Evolutionary conservation across 2,888 invertebrate species (phyloP).

Genomic region (Cosmorhoe ocellata): DNA sequence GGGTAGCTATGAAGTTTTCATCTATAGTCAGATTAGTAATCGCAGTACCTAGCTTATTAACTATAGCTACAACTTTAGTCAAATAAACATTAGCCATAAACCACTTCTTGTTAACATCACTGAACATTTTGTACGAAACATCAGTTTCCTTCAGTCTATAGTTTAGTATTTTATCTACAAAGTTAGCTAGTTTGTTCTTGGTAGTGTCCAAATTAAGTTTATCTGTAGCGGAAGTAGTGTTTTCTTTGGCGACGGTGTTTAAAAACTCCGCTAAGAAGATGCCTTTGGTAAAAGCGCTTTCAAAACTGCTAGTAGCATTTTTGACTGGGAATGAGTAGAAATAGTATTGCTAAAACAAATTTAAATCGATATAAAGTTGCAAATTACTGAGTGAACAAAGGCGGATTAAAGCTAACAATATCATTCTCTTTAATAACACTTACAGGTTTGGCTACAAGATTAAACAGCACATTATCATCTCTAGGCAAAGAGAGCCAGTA

Average conservation of each 20-base stretch:
- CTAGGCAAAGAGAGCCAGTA: constrained; percentile 74
- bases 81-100: constrained; percentile 57
- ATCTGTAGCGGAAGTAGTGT: constrained; percentile 41
- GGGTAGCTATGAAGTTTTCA: constrained; percentile 26
- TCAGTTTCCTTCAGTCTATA: constrained; percentile 55
- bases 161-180: constrained; percentile 52
- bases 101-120: constrained; percentile 59
- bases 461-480: constrained; percentile 70
- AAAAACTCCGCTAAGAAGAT: constrained; percentile 47
- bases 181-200: constrained; percentile 50
- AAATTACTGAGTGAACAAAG: too few species aligned
- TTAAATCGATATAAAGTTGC: too few species aligned
- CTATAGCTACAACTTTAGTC: constrained; percentile 56
- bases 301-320: constrained; percentile 59
- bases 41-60: constrained; percentile 54
- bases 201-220: constrained; percentile 48
- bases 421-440: too few species aligned
- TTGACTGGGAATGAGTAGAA: constrained; percentile 56
- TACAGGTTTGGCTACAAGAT: constrained; percentile 73
- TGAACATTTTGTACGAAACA: constrained; percentile 52
- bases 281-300: constrained; percentile 54
- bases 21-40: constrained; percentile 45
- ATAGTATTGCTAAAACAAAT: constrained; percentile 62
- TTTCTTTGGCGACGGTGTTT: constrained; percentile 48
- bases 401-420: too few species aligned